Evolutionary conservation across 2,797 vertebrate species (phyloP), one percentile per base, ranked within the genome.

Genomic region (Octomys mimax): DNA sequence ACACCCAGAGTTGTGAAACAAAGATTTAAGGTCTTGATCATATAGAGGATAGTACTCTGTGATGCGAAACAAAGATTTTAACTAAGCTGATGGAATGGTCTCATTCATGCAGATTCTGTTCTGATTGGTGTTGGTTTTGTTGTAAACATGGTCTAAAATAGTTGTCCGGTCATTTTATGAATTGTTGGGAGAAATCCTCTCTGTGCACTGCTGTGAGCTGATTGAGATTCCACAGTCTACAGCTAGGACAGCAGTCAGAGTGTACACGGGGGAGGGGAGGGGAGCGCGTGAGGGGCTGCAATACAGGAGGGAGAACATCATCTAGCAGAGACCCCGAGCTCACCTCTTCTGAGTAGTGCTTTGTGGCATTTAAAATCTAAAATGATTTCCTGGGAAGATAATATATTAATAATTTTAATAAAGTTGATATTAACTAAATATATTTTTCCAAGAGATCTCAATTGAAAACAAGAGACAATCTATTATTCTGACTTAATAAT

Each of bases 81-180:
- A 64, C 61, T 52, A 12, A 18, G 1, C 22, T 36, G 19, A 64
- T 33, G 16, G 9, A 49, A 22, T n/a, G 21, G 13, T 81, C 61
- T 31, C 24, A 49, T 77, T 22, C 16, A 33, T 39, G 46, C 24
- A 84, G 16, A n/a, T 71, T 14, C 36, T 36, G 19, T 71, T 80
- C 82, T 59, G 31, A 68, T 68, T 28, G 12, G 5, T 71, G 57
- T 6, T 1, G 6, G 22, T 11, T 14, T 9, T 39, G 1, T 11
- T 39, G 54, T 57, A 4, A 78, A 18, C 0, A 14, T 21, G 16
- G 66, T 81, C 59, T 61, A 5, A n/a, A 42, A 36, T 86, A 9
- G 2, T 0, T 4, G 1, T 39, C 21, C 3, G 13, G 5, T 0
- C 21, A 11, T 59, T 19, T 78, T 52, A 11, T n/a, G 24, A 31